phyloP scores from a whole-genome alignment of 2,113 vertebrate genomes.

The Cyanocitta stelleri region DNA sequence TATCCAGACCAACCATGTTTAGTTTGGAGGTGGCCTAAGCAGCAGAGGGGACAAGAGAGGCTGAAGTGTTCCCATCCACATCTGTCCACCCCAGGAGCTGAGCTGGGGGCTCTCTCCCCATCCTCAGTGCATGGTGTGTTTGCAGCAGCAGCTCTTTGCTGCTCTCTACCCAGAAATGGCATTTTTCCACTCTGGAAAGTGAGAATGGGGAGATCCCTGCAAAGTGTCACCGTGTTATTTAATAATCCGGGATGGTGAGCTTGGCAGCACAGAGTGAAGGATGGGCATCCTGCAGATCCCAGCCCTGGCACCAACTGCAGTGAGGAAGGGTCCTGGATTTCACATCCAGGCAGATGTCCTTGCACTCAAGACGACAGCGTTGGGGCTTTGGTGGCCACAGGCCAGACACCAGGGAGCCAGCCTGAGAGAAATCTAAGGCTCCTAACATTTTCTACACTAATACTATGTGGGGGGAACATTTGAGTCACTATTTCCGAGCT shows the following conservation, averaged over 20 bases:
- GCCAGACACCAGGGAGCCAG: background rate
- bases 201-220: background rate
- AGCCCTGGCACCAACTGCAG: accelerated
- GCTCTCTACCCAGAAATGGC: background rate
- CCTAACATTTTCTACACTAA: background rate
- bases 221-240: background rate
- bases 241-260: background rate
- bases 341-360: background rate
- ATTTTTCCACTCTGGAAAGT: background rate
- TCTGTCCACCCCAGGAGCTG: accelerated
- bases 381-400: background rate
- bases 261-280: background rate
- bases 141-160: background rate
- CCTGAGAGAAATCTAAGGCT: background rate
- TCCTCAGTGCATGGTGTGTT: accelerated
- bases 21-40: background rate
- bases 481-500: accelerated
- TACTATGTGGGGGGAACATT: background rate
- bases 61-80: no score
- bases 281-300: accelerated
- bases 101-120: background rate
- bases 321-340: background rate
- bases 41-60: background rate
- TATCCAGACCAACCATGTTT: background rate
- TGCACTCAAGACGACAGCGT: accelerated